These are phyloP conservation scores for Pherbina coryleti DNA, from an alignment of 2,888 invertebrate genomes.

Conservation along the genomic window DNA sequence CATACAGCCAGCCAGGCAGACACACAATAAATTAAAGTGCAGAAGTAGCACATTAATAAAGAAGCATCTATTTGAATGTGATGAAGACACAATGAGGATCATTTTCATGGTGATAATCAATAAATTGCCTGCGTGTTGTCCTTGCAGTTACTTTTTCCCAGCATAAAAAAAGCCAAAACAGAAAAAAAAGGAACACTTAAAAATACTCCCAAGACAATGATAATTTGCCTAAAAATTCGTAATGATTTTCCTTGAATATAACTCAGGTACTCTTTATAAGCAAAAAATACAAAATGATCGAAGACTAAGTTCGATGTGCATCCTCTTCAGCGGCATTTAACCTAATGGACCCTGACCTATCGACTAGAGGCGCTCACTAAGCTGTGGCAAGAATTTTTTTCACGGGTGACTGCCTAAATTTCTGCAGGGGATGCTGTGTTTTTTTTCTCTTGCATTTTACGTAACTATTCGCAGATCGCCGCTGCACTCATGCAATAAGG, in stretches of 20 bases:
- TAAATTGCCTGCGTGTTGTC: constrained; percentile 21
- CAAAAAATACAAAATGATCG: background rate
- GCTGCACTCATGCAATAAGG: background rate
- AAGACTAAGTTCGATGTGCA: constrained; percentile 38
- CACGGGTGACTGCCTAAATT: constrained; percentile 53
- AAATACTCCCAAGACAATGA: constrained; percentile 15
- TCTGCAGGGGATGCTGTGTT: background rate
- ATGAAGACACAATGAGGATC: constrained; percentile 48
- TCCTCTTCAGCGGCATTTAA: constrained; percentile 60
- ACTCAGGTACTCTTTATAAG: background rate
- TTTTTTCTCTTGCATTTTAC: background rate
- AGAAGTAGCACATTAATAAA: constrained; percentile 57
- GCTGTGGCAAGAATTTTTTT: constrained; percentile 62
- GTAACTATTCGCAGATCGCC: background rate
- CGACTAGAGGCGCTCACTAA: constrained; percentile 48
- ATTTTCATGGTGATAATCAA: constrained; percentile 35
- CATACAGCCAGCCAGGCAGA: constrained; percentile 17
- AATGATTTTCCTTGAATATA: background rate
- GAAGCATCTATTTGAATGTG: constrained; percentile 45
- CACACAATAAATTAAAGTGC: constrained; percentile 36
- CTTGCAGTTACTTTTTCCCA: background rate
- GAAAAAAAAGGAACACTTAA: background rate
- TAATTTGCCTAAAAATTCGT: constrained; percentile 28
- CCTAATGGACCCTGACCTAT: constrained; percentile 65
- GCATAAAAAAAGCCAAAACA: background rate